Evolutionary conservation across 2,888 invertebrate genomes (phyloP).

Genomic region (Ormyrus pomaceus): DNA sequence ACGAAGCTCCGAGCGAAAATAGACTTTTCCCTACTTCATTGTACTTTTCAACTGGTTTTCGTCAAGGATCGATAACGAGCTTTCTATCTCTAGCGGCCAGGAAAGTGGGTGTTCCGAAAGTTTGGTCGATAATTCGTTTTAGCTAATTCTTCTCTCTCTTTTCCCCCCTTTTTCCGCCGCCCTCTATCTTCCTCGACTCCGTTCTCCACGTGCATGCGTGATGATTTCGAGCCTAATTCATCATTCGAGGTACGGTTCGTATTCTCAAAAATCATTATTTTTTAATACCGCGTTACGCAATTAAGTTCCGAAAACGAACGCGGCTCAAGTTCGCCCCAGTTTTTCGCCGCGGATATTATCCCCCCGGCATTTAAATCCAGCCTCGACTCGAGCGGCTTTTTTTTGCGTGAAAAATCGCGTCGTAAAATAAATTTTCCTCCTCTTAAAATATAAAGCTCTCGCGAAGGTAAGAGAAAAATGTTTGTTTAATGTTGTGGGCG

Average conservation of each 20-base stretch:
- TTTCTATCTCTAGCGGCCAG: constrained; percentile 58
- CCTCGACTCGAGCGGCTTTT: too few relatives aligned
- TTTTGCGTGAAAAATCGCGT: constrained; percentile 22
- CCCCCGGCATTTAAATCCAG: too few relatives aligned
- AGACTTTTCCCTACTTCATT: constrained; percentile 50
- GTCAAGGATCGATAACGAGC: constrained; percentile 62
- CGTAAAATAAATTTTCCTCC: constrained; percentile 26
- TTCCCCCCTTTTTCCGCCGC: neutral
- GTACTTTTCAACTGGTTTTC: constrained; percentile 55
- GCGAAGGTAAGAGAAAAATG: constrained; percentile 49
- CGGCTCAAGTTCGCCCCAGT: too few relatives aligned
- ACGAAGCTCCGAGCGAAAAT: constrained; percentile 35
- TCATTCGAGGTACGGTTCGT: too few relatives aligned
- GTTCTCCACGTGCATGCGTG: neutral
- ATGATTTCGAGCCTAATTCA: too few relatives aligned
- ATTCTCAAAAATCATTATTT: too few relatives aligned
- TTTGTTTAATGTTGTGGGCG: constrained; percentile 51
- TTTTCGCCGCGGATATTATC: too few relatives aligned
- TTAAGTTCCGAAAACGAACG: too few relatives aligned
- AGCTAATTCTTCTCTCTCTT: constrained; percentile 60
- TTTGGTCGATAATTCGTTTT: constrained; percentile 66
- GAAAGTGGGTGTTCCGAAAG: constrained; percentile 61
- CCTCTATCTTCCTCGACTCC: neutral
- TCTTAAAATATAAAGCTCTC: constrained; percentile 37
- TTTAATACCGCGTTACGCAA: too few relatives aligned